Percentiles rank a stretch among this genome's conserved stretches.
These are phyloP conservation scores for Euplagia quadripunctaria DNA, from an alignment of 2,888 invertebrate genomes.

Conservation along the genomic window DNA sequence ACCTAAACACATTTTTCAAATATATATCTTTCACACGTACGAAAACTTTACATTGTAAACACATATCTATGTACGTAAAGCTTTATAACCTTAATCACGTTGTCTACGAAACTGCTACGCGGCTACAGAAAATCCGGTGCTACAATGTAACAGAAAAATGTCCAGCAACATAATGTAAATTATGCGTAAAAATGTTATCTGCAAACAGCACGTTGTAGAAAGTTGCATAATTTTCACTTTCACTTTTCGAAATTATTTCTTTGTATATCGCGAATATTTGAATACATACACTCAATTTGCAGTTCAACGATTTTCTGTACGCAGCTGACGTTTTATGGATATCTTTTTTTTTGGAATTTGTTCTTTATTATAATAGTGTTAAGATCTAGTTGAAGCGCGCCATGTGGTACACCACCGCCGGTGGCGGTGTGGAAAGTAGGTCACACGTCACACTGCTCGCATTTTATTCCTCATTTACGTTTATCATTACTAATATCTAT, in stretches of 20 bases:
- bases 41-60: neutral
- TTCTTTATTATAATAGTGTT: slow-evolving; percentile 63
- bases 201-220: slow-evolving; percentile 70
- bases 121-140: slow-evolving; percentile 30
- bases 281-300: slow-evolving; percentile 71
- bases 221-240: slow-evolving; percentile 86
- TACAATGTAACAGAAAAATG: slow-evolving; percentile 38
- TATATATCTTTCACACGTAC: neutral
- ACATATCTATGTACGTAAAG: neutral
- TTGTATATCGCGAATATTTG: slow-evolving; percentile 74
- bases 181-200: slow-evolving; percentile 57
- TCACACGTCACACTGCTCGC: slow-evolving; percentile 82
- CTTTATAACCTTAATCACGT: neutral
- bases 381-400: slow-evolving; percentile 66
- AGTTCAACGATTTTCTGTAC: slow-evolving; percentile 67
- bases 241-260: slow-evolving; percentile 75
- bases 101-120: slow-evolving; percentile 37
- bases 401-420: slow-evolving; percentile 72
- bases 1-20: slow-evolving; percentile 32
- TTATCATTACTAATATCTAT: slow-evolving; percentile 48
- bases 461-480: slow-evolving; percentile 79
- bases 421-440: slow-evolving; percentile 79
- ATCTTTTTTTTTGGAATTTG: slow-evolving; percentile 62
- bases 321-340: slow-evolving; percentile 61
- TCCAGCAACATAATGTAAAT: slow-evolving; percentile 29